phyloP scores from a whole-genome alignment of 2,797 vertebrate genomes.

The Adrianichthys oophorus region DNA sequence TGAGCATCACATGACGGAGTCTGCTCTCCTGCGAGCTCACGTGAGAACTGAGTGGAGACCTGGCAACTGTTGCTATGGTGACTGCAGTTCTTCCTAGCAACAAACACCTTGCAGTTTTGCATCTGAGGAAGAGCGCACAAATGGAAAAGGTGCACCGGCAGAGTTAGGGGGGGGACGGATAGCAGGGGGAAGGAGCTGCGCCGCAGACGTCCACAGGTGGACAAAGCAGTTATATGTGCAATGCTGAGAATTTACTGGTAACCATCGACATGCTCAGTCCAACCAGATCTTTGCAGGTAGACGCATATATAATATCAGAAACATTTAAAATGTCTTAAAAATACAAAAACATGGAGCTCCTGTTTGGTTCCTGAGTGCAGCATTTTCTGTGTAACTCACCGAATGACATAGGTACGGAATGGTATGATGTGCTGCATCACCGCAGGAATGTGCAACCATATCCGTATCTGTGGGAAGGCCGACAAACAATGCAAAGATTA shows the following conservation, averaged over 20 bases:
- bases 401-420: slow-evolving; percentile 96
- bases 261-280: too few relatives aligned
- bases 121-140: slow-evolving; percentile 15
- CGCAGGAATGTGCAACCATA: slow-evolving; percentile 98
- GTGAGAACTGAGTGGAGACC: slow-evolving; percentile 60
- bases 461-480: slow-evolving; percentile 75
- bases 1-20: slow-evolving; percentile 59
- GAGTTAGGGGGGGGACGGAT: neutral
- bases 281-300: too few relatives aligned
- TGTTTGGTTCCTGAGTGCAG: neutral
- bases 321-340: too few relatives aligned
- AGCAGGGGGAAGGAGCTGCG: neutral
- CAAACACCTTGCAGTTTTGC: slow-evolving; percentile 38
- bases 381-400: slow-evolving; percentile 72
- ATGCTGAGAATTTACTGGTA: too few relatives aligned
- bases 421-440: slow-evolving; percentile 99
- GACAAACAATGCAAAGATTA: neutral
- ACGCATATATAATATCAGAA: too few relatives aligned
- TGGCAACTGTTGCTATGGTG: slow-evolving; percentile 71
- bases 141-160: slow-evolving; percentile 2
- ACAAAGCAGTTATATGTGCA: too few relatives aligned
- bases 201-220: neutral
- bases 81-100: slow-evolving; percentile 79
- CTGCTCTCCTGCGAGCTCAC: slow-evolving; percentile 61
- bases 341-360: too few relatives aligned